Evolutionary conservation across 2,888 invertebrate genomes (phyloP).

Genomic region (Sinodicranocentrus sp.): DNA sequence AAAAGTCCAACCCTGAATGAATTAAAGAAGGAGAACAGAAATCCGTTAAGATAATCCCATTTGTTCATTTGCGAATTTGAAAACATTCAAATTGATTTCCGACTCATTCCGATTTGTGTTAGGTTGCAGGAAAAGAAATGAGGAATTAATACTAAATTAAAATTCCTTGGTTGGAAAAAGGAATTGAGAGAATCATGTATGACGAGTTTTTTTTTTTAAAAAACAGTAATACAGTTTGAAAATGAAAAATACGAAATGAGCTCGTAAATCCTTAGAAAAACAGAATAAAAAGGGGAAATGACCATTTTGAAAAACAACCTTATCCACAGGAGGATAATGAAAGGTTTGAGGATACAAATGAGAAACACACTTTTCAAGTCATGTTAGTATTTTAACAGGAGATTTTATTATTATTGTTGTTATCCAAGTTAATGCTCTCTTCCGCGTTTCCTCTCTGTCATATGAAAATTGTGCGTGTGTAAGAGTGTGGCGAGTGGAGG

Average conservation of each 20-base stretch:
- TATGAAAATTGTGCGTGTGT: constrained; percentile 3
- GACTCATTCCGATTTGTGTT: no score
- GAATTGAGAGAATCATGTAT: background rate
- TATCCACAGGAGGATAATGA: no score
- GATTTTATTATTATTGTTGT: background rate
- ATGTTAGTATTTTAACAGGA: background rate
- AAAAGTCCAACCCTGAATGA: background rate
- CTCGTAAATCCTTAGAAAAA: constrained; percentile 24
- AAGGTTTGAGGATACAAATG: background rate
- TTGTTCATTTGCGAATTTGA: no score
- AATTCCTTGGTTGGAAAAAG: background rate
- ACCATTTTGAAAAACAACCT: background rate
- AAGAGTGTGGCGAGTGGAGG: background rate
- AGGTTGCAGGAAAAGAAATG: no score
- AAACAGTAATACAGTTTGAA: background rate
- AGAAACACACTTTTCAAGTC: background rate
- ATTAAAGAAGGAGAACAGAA: constrained; percentile 12
- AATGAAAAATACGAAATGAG: background rate
- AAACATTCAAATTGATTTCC: no score
- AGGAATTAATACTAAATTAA: no score
- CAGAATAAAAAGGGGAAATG: constrained; percentile 6
- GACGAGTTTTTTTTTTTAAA: no score
- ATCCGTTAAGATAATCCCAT: no score
- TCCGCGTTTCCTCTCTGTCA: no score
- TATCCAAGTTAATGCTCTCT: background rate